Base-by-base conservation (phyloP, 2,797 vertebrate species). In the Sparidentex hasta region DNA sequence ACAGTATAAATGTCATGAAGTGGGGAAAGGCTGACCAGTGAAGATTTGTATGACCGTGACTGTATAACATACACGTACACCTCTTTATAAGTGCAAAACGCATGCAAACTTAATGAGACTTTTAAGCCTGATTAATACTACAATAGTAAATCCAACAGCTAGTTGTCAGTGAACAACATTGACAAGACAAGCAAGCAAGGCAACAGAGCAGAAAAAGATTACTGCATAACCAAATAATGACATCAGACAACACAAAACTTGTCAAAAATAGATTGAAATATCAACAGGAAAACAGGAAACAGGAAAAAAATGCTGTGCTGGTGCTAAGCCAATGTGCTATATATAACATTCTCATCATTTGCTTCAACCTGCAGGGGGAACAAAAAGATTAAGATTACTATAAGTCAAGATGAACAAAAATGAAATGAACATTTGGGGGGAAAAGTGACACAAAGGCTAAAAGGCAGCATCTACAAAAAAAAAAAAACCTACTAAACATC, bases 281-380 rank as follows among this genome's bases (percentile, higher is more conserved):
- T 20, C 20, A 2, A 9, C 50, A 51, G 3, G 54, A 14, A 54
- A 20, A 2, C 21, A 46, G n/a, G n/a, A n/a, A 2, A 9, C 50
- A 51, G 3, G 54, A 14, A 54, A 20, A 2, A 16, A 46, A 14
- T 4, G 17, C 23, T 9, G 17, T 25, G 7, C 16, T 57, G 46
- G 5, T 9, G 11, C 18, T 17, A 7, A 33, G 23, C 48, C 57
- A 80, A 1, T 0, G 59, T 62, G 67, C 47, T 82, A 38, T 76
- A 82, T 23, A 51, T 68, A 2, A 78, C 52, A 17, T 50, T 41
- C 2, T 62, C 44, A 2, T 29, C 46, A 57, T 73, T 63, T 23
- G 13, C 27, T 55, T 67, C 47, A 71, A 23, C 56, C 79, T 84
- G 62, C 16, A 63, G n/a, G 14, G 9, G 54, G 7, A 0, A 8